Evolutionary conservation across 2,113 vertebrate genomes (phyloP), one percentile per base, ranked within the genome.

Genomic region (Brachyistius frenatus): DNA sequence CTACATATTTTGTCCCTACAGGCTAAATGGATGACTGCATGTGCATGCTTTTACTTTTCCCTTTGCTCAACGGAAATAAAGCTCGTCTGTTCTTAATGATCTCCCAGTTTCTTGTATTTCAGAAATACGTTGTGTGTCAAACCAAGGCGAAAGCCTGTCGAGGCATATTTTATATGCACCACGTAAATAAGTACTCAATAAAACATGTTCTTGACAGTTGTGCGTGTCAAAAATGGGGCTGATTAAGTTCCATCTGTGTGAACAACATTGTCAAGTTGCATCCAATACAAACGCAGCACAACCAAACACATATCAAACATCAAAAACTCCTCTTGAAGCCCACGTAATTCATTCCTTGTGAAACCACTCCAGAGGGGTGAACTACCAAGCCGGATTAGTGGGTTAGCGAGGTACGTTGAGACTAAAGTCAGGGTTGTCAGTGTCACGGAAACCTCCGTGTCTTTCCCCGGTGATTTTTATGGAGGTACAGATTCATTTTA

Each of bases 1-100:
- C 65, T 36, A 47, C 75, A 61, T 61, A 65, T 14, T 84, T 71
- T 55, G n/a, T 71, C 76, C 76, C 81, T 44, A 11, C 75, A 56
- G 72, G 61, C 16, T 37, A 32, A 69, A 74, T 60, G 14, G 44
- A 69, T 53, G 46, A 57, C 23, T 62, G 32, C 39, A 46, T 33
- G 36, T 46, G 58, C 36, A 30, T 53, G 53, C 36, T 15, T 57
- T 39, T 73, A 9, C 36, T 50, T 73, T 62, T 68, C 52, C 31
- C 55, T 66, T 56, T 52, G 14, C 62, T 66, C 2, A 1, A 55
- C 37, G 57, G 30, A 54, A 78, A 63, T 44, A 66, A 53, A 76
- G 39, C 8, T 31, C 30, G 62, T 39, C 11, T 62, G 56, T 55
- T 67, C 16, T 47, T 50, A 62, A 37, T 39, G 31, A 61, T 53